phyloP scores from a whole-genome alignment of 1,140 invertebrate species.

The Temnothorax nylanderi region DNA sequence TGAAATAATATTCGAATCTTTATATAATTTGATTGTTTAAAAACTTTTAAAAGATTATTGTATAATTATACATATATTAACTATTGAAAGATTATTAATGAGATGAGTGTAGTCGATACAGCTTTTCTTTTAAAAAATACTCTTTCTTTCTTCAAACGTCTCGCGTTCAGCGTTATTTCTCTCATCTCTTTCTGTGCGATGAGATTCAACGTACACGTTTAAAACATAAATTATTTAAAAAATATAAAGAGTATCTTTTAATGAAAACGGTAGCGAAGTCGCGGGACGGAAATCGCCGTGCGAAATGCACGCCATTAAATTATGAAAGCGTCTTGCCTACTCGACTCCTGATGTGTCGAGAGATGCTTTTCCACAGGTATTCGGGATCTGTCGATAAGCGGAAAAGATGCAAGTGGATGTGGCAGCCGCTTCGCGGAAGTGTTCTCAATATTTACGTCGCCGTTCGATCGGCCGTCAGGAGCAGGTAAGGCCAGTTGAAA shows the following conservation, averaged over 20 bases:
- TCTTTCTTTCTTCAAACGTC: neutral
- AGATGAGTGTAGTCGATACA: neutral
- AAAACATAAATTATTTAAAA: neutral
- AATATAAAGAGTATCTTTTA: neutral
- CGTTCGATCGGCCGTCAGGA: constrained; percentile 75
- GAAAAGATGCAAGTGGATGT: constrained; percentile 66
- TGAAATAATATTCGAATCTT: neutral
- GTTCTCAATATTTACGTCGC: constrained; percentile 73
- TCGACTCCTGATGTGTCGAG: constrained; percentile 51
- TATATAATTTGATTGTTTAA: neutral
- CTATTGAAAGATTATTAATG: neutral
- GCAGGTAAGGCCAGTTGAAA: constrained; percentile 70
- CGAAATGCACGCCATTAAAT: constrained; percentile 45
- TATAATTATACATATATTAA: neutral
- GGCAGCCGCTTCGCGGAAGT: constrained; percentile 72
- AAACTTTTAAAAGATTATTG: neutral
- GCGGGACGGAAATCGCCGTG: neutral
- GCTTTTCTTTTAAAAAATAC: neutral
- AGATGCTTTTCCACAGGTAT: constrained; percentile 60
- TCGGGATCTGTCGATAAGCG: constrained; percentile 71
- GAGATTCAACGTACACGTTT: neutral
- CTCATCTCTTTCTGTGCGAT: neutral
- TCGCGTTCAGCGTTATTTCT: neutral
- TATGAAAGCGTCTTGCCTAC: constrained; percentile 57
- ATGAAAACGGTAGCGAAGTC: neutral